A percentile compares a stretch with the other conserved stretches of the same genome.
Evolutionary conservation across 2,888 invertebrate species (phyloP).

Genomic region (Patella caerulea): DNA sequence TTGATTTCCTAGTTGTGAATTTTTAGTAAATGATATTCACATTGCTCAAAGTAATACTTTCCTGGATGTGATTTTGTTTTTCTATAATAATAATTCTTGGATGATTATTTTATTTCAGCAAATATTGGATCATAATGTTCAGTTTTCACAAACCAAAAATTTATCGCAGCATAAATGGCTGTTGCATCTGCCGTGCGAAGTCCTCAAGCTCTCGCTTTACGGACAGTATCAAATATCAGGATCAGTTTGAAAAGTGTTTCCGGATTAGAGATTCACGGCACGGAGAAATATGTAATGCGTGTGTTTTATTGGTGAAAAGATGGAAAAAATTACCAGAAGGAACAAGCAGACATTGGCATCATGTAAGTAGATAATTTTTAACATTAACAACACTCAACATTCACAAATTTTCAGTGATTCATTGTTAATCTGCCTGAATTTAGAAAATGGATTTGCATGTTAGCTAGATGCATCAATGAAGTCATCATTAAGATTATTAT

Average conservation of each 20-base stretch:
- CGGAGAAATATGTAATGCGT: constrained; percentile 90
- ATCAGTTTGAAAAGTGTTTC: constrained; percentile 86
- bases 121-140: constrained; percentile 76
- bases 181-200: constrained; percentile 90
- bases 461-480: no score
- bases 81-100: no score
- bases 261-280: constrained; percentile 79
- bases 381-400: neutral
- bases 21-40: no score
- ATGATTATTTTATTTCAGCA: no score
- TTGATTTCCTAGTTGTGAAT: no score
- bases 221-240: constrained; percentile 86
- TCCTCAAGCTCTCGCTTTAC: constrained; percentile 86
- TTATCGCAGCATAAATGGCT: constrained; percentile 80
- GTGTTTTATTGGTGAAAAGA: constrained; percentile 85
- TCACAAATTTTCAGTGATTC: no score
- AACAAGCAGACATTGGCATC: constrained; percentile 65
- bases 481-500: no score
- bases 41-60: no score
- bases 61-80: no score
- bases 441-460: no score
- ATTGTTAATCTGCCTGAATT: no score
- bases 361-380: constrained; percentile 54
- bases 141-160: constrained; percentile 90
- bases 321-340: constrained; percentile 74